Evolutionary conservation across 2,113 vertebrate genomes (phyloP).

Genomic region (Dromiciops gliroides): DNA sequence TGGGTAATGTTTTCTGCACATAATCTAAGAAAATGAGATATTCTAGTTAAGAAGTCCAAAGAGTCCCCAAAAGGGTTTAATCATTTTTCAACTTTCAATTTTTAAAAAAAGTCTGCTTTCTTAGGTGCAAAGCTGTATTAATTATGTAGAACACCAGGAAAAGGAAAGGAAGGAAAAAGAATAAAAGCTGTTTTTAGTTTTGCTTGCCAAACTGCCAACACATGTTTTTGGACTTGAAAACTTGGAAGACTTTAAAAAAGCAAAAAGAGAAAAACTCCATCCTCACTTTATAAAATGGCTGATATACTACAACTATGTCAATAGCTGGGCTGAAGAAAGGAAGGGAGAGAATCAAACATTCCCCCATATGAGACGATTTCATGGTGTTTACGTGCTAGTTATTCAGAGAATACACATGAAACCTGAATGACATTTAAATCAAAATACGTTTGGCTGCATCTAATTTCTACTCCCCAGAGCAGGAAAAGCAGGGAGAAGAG

Average conservation of each 20-base stretch:
- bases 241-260: conserved; percentile 55
- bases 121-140: conserved; percentile 39
- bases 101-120: conserved; percentile 10
- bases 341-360: conserved; percentile 54
- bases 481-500: neutral
- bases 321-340: conserved; percentile 44
- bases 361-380: conserved; percentile 49
- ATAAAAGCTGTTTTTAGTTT: conserved; percentile 48
- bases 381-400: conserved; percentile 48
- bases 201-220: conserved; percentile 64
- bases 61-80: conserved; percentile 36
- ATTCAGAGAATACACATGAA: conserved; percentile 45
- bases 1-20: neutral
- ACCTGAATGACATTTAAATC: conserved; percentile 6
- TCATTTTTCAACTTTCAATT: conserved; percentile 36
- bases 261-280: conserved; percentile 65
- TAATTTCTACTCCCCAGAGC: conserved; percentile 26
- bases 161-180: conserved; percentile 2
- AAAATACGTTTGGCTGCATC: conserved; percentile 53
- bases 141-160: neutral
- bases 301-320: conserved; percentile 56
- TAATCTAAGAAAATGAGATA: neutral
- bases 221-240: conserved; percentile 67
- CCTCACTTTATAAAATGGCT: conserved; percentile 70
- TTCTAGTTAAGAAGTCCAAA: conserved; percentile 47